Base-by-base conservation (phyloP, 1,140 invertebrate species). In the Drosophila elegans region DNA sequence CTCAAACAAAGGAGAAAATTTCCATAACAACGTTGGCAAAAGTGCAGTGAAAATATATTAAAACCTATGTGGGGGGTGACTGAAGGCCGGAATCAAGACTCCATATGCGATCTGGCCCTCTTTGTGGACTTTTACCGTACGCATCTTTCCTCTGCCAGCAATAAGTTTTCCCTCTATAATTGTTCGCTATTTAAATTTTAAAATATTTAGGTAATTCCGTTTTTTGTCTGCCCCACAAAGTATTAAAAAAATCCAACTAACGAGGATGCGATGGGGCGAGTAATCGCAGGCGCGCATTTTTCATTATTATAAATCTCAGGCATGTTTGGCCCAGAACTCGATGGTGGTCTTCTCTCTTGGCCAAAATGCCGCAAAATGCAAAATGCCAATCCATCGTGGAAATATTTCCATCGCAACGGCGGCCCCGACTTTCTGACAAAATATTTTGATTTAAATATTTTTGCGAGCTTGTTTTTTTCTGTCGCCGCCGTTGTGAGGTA, bases 391-490 rank as follows among this genome's bases (percentile, higher is more conserved):
- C 59, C 45, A 62, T 49, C 51, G 27, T 21, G 39, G 25, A 75
- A 57, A 66, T 75, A 75, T 74, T 75, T 75, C 45, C 72, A 45
- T 52, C 42, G 49, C 51, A 53, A 6, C 49, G 11, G 16, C 16
- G 36, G 10, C 16, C 45, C 32, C 51, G 51, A 36, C 71, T 74
- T 63, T 64, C 32, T 64, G 44, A 64, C 71, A 51, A 74, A 74
- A 74, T 74, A 74, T 74, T 74, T 74, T 63, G 72, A 74, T 74
- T 74, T 74, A 34, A 32, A 64, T 51, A 74, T 55, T 74, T 74
- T 74, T 54, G 29, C 42, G 4, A 48, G 36, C 10, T 2, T 59
- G n/a, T 63, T 45, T 63, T 63, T 52, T 36, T n/a, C 27, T 12
- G 7, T 64, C 36, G 5, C 6, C 5, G 29, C 5, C 29, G 3